Base-by-base conservation (phyloP, 2,888 invertebrate genomes). In the Stomorhina lunata region DNA sequence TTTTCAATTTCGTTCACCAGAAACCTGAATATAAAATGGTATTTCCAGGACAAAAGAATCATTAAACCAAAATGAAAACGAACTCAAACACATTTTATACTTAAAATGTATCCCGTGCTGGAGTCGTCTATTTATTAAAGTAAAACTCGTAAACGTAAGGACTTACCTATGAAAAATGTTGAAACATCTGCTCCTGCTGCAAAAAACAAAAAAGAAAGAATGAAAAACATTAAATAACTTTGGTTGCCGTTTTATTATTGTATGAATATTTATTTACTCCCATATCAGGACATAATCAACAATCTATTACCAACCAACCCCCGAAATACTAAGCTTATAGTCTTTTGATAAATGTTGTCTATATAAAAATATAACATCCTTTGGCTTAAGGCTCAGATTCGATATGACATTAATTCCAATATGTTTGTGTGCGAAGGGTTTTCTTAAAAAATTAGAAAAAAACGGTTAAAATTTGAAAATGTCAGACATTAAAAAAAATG, bases 101-200 rank as follows among this genome's bases (percentile, higher is more conserved):
- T 17, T 17, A 43, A 43, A 12, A 43, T 68, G 71, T 88, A 85
- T 88, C 87, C 87, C 87, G 86, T 87, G 86, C 87, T 86, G 85
- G 84, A 85, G 85, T 86, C 83, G 84, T 57, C 79, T 59, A 17
- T 37, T 65, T 20, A n/a, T 55, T 20, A 9, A 12, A 15, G 12
- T 45, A 15, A 34, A 61, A 63, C 37, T 69, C 63, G 25, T 71
- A 71, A 43, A 55, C 65, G 20, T 63, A 55, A 79, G 59, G 57
- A 59, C 72, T 65, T 79, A 32, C 72, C 79, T 53, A 84, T 86
- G 86, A n/a, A n/a, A 86, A 86, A 88, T 40, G 43, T 20, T 66
- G 72, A 80, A 89, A 89, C 89, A 89, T 89, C 89, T 89, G 89
- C 89, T 86, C 88, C 88, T 88, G 89, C 87, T 88, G 88, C 85